Percentiles rank a stretch among this genome's conserved stretches.
Conservation (phyloP, 2,113 vertebrate genomes). For the Nematolebias whitei region DNA sequence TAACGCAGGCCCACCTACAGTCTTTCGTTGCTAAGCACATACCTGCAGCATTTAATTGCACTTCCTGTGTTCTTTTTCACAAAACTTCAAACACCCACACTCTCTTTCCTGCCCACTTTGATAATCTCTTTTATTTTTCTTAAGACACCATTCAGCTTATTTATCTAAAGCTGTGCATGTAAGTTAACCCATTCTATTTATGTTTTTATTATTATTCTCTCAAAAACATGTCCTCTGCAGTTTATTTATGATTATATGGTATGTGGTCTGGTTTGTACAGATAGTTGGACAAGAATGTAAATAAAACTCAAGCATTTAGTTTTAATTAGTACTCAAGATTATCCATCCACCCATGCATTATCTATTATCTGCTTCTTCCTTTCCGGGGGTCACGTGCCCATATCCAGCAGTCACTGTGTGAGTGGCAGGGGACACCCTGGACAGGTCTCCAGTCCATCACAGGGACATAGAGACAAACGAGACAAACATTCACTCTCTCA, state of each 20-base stretch:
- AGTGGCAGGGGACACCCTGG: no score
- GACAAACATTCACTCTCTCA: no score
- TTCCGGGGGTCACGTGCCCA: no score
- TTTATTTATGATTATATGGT: conserved; percentile 29
- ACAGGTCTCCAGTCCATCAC: no score
- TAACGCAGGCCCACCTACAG: no score
- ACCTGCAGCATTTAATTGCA: conserved; percentile 65
- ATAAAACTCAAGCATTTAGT: conserved; percentile 38
- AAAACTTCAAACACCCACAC: conserved; percentile 58
- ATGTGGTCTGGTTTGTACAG: conserved; percentile 32
- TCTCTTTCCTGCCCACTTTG: conserved; percentile 41
- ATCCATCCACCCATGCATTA: no score
- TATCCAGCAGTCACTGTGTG: no score
- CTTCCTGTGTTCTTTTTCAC: conserved; percentile 54
- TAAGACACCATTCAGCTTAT: conserved; percentile 21
- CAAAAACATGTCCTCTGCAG: conserved; percentile 7
- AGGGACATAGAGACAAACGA: no score
- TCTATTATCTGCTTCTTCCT: no score
- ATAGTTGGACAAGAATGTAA: conserved; percentile 22
- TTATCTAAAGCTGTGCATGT: conserved; percentile 33
- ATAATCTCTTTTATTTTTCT: conserved; percentile 29
- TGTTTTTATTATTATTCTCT: conserved; percentile 30
- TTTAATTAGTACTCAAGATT: conserved; percentile 49
- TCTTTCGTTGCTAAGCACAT: no score
- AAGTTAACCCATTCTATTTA: conserved; percentile 53